Base-by-base conservation (phyloP, 2,888 invertebrate genomes). In the Platypus cylindrus region DNA sequence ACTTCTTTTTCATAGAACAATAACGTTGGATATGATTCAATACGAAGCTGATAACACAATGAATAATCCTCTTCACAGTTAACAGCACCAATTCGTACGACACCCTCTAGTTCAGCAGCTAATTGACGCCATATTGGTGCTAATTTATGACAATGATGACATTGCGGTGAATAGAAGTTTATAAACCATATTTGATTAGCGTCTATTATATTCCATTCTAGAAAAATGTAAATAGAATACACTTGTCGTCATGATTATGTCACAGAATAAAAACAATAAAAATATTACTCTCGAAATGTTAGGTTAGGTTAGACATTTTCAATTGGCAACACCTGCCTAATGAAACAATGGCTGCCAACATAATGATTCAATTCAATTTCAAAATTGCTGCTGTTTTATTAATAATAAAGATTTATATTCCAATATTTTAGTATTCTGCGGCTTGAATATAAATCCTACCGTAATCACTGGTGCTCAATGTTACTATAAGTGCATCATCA, bases 91-190 rank as follows among this genome's bases (percentile, higher is more conserved):
- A 90, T 48, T 59, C 72, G 64, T 51, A 85, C 72, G 37, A 85
- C 80, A 32, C 84, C 86, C 53, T 83, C 78, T 43, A 87, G 67
- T 48, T 78, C 71, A 47, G 72, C 68, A 8, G 86, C 84, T 38
- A 90, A 57, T 52, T 75, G 74, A 37, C 85, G 71, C 89, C 89
- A 90, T 59, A 73, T 69, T 5, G 86, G 83, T 2, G 83, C 85
- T 46, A 89, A 63, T 43, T 71, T 71, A 56, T 87, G 86, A 53
- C 89, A 90, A 46, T 87, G 87, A 13, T 78, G 77, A 54, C 89
- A 89, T 54, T 78, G 76, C 2, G 87, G 81, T 1, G 86, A 86
- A 61, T 89, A 90, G 58, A 82, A 89, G 61, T 89, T 89, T 38
- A 90, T 70, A 56, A 89, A 85, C 78, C 87, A 81, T 17, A 78